These are phyloP conservation scores for Stenopsyche tienmushanensis DNA, from an alignment of 1,140 invertebrate species.

Conservation along the genomic window DNA sequence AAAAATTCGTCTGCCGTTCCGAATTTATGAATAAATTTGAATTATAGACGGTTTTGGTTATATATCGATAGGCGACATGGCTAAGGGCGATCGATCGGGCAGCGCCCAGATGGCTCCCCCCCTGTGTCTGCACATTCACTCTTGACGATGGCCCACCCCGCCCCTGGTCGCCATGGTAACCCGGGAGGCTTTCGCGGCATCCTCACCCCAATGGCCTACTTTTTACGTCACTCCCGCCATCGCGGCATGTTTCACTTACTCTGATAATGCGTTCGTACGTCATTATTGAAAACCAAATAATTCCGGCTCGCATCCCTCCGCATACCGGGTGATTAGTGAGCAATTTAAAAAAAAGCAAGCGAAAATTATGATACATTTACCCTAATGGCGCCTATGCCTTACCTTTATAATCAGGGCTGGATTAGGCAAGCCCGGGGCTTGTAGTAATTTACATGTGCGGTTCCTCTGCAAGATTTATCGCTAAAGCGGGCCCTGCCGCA, in stretches of 20 bases:
- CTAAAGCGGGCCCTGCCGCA: too few species aligned
- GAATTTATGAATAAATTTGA: slow-evolving; percentile 2
- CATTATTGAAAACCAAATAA: background rate
- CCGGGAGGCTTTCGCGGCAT: slow-evolving; percentile 23
- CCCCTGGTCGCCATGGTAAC: slow-evolving; percentile 20
- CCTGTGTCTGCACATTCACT: background rate
- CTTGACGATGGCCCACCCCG: background rate
- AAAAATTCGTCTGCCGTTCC: background rate
- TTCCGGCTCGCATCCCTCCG: background rate
- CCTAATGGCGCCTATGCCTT: too few species aligned
- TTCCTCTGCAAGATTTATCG: too few species aligned
- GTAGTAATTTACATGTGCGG: too few species aligned
- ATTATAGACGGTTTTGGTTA: background rate
- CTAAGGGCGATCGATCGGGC: slow-evolving; percentile 17
- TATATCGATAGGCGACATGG: background rate
- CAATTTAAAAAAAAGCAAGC: too few species aligned
- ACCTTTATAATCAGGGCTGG: too few species aligned
- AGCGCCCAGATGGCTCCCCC: slow-evolving; percentile 17
- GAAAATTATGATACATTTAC: too few species aligned
- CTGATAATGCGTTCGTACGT: background rate
- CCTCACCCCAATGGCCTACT: slow-evolving; percentile 12
- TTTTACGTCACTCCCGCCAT: background rate
- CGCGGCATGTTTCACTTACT: background rate
- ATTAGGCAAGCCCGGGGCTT: too few species aligned
- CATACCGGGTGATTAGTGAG: background rate